Percentiles rank a stretch among this genome's conserved stretches.
These are phyloP conservation scores for Pardalotus punctatus DNA, from an alignment of 2,113 vertebrate species.

Conservation along the genomic window DNA sequence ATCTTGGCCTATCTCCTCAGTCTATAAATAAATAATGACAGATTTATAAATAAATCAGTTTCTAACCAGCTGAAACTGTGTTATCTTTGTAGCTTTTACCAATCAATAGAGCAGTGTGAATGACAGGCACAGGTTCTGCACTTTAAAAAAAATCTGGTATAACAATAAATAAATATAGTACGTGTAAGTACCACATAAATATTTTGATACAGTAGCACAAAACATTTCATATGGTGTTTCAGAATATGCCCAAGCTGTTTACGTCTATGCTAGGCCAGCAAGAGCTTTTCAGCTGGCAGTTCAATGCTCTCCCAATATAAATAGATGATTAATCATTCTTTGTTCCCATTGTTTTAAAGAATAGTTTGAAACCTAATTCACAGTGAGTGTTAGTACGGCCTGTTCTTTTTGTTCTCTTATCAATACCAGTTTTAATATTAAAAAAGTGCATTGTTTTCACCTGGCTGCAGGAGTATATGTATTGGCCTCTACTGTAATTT, in stretches of 20 bases:
- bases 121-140: not conserved
- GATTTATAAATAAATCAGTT: constrained; percentile 58
- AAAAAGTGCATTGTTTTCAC: constrained; percentile 15
- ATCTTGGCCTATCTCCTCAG: constrained; percentile 45
- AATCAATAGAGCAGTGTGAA: not conserved
- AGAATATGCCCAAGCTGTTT: not conserved
- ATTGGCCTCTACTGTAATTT: not conserved
- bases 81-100: constrained; percentile 46
- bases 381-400: not conserved
- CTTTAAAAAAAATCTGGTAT: not conserved
- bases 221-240: not conserved
- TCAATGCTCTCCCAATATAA: constrained; percentile 20
- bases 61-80: constrained; percentile 43
- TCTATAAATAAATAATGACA: constrained; percentile 59
- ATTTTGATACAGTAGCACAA: constrained; percentile 11
- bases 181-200: not conserved
- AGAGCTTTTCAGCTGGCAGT: not conserved
- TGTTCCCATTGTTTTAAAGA: constrained; percentile 44
- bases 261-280: not conserved
- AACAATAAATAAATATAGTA: constrained; percentile 2
- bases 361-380: not conserved
- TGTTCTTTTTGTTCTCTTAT: constrained; percentile 50
- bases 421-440: not conserved
- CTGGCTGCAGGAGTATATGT: not conserved
- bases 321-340: constrained; percentile 54